Base-by-base conservation (phyloP, 2,797 vertebrate genomes). In the Semotilus atromaculatus region DNA sequence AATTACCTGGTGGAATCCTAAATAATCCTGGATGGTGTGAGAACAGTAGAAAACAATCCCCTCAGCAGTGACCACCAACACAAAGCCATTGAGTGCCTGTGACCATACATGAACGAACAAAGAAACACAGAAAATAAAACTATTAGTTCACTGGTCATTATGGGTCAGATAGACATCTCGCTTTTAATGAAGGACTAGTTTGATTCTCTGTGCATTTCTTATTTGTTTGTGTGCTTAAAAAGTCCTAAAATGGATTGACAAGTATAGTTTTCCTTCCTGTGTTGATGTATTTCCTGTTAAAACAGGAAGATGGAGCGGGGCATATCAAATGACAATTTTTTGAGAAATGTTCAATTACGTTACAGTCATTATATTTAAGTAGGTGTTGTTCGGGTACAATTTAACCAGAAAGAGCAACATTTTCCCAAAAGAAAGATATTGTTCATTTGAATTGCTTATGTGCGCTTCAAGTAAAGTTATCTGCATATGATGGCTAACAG, bases 1-100 rank as follows among this genome's bases (percentile, higher is more conserved):
- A 43, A 51, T 84, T 89, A 97, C 96, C 95, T 97, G 96, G 89
- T 96, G 95, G 91, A 97, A 97, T 77, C 96, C 96, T 83, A 97
- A 84, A 89, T 97, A 97, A 91, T 97, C 95, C 92, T 96, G 95
- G 88, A 97, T 96, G 29, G 96, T 95, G 82, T 96, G 94, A 74
- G 96, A 97, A 83, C 94, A 90, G 81, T 96, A 97, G 92, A 97
- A 96, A 90, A 97, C 95, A 87, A 91, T 93, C 8, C 96, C 96
- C 0, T 94, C 92, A 71, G 93, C 92, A 0, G 95, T 95, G 89
- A 96, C 91, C 0, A 95, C 93, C 9, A 97, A 78, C 71, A 97
- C 93, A 87, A 97, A 97, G 0, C 96, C 96, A 7, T 95, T 95
- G 18, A 95, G 92, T 23, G 93, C 94, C 94, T 95, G 87, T 88